Conservation (phyloP, 2,888 invertebrate species). For the Drosophila quasianomalipes region DNA sequence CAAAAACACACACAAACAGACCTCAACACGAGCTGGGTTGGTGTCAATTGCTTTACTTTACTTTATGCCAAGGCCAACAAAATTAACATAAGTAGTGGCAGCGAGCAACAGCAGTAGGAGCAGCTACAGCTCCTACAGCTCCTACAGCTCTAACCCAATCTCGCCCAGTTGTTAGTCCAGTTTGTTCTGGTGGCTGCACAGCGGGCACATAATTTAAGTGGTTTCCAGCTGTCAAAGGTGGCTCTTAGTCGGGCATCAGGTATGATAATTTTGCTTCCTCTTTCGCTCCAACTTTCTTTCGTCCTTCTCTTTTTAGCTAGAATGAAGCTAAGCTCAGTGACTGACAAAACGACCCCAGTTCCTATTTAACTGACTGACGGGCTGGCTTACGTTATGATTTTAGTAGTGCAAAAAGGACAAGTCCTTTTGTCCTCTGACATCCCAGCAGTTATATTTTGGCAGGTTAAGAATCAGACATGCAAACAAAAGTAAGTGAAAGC, state of each 20-base stretch:
- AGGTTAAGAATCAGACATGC: conserved; percentile 10
- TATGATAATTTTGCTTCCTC: conserved; percentile 55
- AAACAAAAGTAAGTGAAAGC: background rate
- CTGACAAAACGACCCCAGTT: conserved; percentile 52
- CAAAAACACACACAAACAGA: background rate
- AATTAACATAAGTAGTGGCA: conserved; percentile 63
- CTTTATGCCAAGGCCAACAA: conserved; percentile 64
- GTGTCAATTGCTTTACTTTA: conserved; percentile 72
- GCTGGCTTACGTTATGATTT: conserved; percentile 58
- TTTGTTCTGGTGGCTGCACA: conserved; percentile 48
- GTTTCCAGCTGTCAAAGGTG: conserved; percentile 82
- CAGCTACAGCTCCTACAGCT: conserved; percentile 8
- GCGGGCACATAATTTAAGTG: conserved; percentile 79
- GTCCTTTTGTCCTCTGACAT: conserved; percentile 63
- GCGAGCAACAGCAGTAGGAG: conserved; percentile 7
- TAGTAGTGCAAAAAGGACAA: conserved; percentile 14
- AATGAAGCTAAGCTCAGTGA: conserved; percentile 60
- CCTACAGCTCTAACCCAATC: background rate
- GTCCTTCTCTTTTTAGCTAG: conserved; percentile 8
- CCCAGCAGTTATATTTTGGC: conserved; percentile 30
- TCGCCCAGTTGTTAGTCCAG: conserved; percentile 39
- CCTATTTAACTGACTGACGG: conserved; percentile 52
- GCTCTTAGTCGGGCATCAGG: conserved; percentile 29
- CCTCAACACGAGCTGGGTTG: conserved; percentile 22
- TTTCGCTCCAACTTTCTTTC: conserved; percentile 13